A percentile compares a stretch with the other conserved stretches of the same genome.
Conservation (phyloP, 2,797 vertebrate species). For the Sebastes hopkinsi region DNA sequence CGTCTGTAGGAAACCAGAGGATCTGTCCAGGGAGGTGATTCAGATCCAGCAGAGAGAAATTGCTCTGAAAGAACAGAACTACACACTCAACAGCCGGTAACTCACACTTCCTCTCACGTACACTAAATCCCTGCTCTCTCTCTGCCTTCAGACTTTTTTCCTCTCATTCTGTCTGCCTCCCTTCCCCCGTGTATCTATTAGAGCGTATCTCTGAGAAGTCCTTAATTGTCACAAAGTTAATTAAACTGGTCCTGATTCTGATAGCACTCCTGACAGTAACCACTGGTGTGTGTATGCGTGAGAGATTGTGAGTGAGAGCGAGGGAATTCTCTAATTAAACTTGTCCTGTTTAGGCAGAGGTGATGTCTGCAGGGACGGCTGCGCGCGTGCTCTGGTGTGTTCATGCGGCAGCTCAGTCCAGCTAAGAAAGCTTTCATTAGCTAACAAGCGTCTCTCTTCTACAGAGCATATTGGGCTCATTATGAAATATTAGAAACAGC, state of each 20-base stretch:
- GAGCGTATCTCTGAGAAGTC: slow-evolving; percentile 73
- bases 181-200: slow-evolving; percentile 60
- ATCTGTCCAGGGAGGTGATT: slow-evolving; percentile 92
- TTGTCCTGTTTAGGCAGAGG: slow-evolving; percentile 67
- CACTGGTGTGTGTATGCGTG: slow-evolving; percentile 30
- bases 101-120: neutral
- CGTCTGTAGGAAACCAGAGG: slow-evolving; percentile 89
- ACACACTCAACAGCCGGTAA: slow-evolving; percentile 89
- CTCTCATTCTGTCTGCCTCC: slow-evolving; percentile 38
- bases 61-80: slow-evolving; percentile 91
- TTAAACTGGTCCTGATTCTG: slow-evolving; percentile 75
- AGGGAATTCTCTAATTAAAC: slow-evolving; percentile 73
- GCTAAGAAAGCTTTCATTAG: slow-evolving; percentile 64
- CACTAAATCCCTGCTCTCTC: slow-evolving; percentile 26
- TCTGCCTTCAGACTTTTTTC: slow-evolving; percentile 35
- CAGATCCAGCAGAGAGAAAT: slow-evolving; percentile 95
- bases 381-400: slow-evolving; percentile 16
- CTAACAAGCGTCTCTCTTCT: slow-evolving; percentile 50
- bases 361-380: slow-evolving; percentile 56
- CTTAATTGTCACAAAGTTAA: slow-evolving; percentile 81
- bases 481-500: slow-evolving; percentile 66
- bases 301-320: slow-evolving; percentile 30
- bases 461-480: slow-evolving; percentile 54
- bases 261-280: slow-evolving; percentile 70
- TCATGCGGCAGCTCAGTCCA: slow-evolving; percentile 38